Evolutionary conservation across 2,113 vertebrate species (phyloP).

Genomic region (Strix uralensis): DNA sequence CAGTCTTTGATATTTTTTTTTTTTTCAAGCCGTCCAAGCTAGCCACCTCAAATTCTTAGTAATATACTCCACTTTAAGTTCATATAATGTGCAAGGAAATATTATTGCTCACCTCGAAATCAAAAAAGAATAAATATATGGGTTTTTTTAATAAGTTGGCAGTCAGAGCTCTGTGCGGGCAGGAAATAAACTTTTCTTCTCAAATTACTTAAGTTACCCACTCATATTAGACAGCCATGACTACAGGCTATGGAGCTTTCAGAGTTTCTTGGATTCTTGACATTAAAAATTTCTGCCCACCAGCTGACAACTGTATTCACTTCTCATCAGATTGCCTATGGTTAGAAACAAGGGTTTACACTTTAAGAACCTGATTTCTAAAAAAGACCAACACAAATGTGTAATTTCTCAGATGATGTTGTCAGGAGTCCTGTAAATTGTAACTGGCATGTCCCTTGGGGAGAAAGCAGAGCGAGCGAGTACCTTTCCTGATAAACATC

Average conservation of each 20-base stretch:
- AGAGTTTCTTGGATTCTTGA: neutral
- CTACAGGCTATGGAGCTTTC: neutral
- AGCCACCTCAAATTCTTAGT: neutral
- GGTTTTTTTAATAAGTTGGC: neutral
- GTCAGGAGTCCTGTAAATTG: conserved; percentile 42
- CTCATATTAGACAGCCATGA: neutral
- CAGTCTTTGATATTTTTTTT: neutral
- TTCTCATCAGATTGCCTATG: neutral
- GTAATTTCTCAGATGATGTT: conserved; percentile 43
- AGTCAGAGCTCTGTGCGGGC: neutral
- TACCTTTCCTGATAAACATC: neutral
- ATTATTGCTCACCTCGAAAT: neutral
- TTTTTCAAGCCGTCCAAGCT: neutral
- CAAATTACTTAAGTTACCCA: neutral
- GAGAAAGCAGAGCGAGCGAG: neutral
- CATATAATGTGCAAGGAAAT: neutral
- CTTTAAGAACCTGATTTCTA: conserved; percentile 23
- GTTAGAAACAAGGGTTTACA: conserved; percentile 34
- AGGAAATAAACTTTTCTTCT: conserved; percentile 28
- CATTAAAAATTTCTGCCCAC: conserved; percentile 20
- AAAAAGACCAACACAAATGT: conserved; percentile 10
- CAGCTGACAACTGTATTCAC: conserved; percentile 11
- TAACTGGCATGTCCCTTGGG: neutral
- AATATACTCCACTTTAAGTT: neutral
- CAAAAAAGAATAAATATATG: neutral